phyloP scores from a whole-genome alignment of 2,113 vertebrate genomes.

The Hemiscyllium ocellatum region DNA sequence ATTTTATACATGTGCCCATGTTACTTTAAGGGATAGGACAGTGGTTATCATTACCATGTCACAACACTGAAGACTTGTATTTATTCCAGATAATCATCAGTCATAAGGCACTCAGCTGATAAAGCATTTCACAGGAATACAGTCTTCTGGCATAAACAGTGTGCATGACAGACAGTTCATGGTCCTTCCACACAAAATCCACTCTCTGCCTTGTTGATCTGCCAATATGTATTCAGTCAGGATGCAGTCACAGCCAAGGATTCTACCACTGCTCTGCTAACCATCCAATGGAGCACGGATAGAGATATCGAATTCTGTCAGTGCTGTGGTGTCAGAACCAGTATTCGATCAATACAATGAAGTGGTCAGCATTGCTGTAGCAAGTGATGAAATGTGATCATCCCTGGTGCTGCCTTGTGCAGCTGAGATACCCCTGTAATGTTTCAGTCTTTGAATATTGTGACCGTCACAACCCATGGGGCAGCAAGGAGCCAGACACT shows the following conservation, averaged over 20 bases:
- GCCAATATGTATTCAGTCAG: constrained; percentile 3
- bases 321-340: neutral
- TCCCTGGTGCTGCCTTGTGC: no score
- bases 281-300: neutral
- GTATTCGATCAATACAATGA: neutral
- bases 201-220: constrained; percentile 20
- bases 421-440: neutral
- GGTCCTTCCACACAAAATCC: neutral
- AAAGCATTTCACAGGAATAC: neutral
- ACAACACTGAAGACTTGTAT: neutral
- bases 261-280: neutral
- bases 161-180: neutral
- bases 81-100: constrained; percentile 20
- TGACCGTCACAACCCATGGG: neutral
- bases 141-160: neutral
- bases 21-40: neutral
- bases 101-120: neutral
- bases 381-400: no score
- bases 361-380: neutral
- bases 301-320: neutral
- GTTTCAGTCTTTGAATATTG: neutral
- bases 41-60: neutral
- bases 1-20: no score
- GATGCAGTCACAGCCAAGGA: neutral
- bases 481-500: neutral